Conservation (phyloP, 2,888 invertebrate genomes). For the Temnothorax rugatulus region DNA sequence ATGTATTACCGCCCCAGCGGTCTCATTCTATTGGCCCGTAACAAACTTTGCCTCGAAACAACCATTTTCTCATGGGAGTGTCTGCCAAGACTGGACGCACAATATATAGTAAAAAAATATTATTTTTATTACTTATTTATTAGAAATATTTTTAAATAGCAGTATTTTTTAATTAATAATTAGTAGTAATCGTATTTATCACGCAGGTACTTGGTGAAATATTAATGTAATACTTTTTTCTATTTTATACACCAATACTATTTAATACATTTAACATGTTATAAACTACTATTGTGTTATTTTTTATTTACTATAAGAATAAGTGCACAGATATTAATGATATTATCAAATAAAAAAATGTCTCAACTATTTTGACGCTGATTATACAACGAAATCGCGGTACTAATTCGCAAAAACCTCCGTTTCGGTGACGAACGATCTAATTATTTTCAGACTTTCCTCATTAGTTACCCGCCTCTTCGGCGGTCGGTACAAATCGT, state of each 20-base stretch:
- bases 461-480: slow-evolving; percentile 61
- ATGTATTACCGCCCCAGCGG: slow-evolving; percentile 42
- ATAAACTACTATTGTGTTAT: not conserved
- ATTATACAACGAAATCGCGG: not conserved
- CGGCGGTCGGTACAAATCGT: slow-evolving; percentile 63
- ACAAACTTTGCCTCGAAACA: slow-evolving; percentile 15
- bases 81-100: slow-evolving; percentile 3
- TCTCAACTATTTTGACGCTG: not conserved
- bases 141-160: not conserved
- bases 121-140: not conserved
- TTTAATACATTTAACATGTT: not conserved
- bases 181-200: not conserved
- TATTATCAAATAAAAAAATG: not conserved
- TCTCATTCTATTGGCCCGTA: slow-evolving; percentile 42
- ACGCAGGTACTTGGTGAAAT: not conserved
- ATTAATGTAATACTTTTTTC: not conserved
- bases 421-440: slow-evolving; percentile 71
- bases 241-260: not conserved
- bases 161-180: not conserved
- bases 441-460: slow-evolving; percentile 77
- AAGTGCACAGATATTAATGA: not conserved
- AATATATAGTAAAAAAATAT: slow-evolving; percentile 18
- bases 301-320: not conserved
- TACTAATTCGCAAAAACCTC: slow-evolving; percentile 32
- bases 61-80: slow-evolving; percentile 32